Evolutionary conservation across 1,140 invertebrate genomes (phyloP), one percentile per base, ranked within the genome.

Genomic region (Dendroctonus ponderosae): DNA sequence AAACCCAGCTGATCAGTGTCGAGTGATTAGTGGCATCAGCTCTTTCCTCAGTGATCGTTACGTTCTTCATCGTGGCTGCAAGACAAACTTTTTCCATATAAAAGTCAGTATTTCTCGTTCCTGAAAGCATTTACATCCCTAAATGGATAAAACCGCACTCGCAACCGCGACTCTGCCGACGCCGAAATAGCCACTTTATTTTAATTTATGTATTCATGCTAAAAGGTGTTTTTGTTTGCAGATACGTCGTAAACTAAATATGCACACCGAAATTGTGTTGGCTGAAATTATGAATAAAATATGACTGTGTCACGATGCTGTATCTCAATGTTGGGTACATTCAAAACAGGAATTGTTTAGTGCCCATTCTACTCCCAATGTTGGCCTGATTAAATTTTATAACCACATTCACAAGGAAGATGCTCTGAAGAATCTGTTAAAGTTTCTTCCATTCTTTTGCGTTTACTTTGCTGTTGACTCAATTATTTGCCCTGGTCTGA

Each of bases 51-150:
- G 42, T 42, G 50, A 42, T 56, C 38, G 50, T 63, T 46, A 44
- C 15, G 8, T 53, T 38, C 42, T 15, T 42, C 12, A 26, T 15
- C 52, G 51, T 14, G 26, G n/a, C 51, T 46, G 51, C 41, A 40
- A 46, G 37, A 43, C 46, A 46, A 63, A 15, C 38, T 6, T 63
- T 63, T 63, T 54, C 56, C 50, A 63, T 63, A 54, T 54, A 54
- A 63, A 63, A 53, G 61, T 40, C 50, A 44, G 50, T 63, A 63
- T 63, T 63, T 56, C 61, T 63, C 61, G 61, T 63, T 63, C 42
- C 51, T 54, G 61, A 63, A 63, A 63, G 50, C 61, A 63, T 63
- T 63, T 63, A 63, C 60, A 62, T 62, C 60, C 26, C 26, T 51
- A 62, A 54, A 53, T 54, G 40, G 61, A 63, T 54, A 54, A 63